These are phyloP conservation scores for Perca fluviatilis DNA, from an alignment of 2,113 vertebrate species.

Conservation along the genomic window DNA sequence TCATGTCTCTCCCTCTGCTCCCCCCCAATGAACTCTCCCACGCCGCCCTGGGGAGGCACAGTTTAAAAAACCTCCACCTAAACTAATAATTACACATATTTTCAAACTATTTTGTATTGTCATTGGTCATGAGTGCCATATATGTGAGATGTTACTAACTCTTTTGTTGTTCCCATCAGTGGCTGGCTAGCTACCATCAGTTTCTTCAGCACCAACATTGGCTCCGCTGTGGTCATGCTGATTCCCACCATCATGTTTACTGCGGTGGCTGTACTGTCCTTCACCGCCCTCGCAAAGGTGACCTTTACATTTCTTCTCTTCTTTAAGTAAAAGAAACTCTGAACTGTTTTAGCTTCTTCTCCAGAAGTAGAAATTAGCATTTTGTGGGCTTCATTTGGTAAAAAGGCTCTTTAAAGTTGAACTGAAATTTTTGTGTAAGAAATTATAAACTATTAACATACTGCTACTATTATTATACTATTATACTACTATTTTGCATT, in stretches of 20 bases:
- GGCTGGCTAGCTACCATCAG: slow-evolving; percentile 98
- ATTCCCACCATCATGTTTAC: slow-evolving; percentile 98
- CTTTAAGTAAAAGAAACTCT: neutral
- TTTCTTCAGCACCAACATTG: slow-evolving; percentile 96
- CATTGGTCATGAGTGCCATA: neutral
- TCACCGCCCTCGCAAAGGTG: slow-evolving; percentile 97
- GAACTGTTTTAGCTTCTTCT: neutral
- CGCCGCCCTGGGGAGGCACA: neutral
- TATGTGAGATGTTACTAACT: slow-evolving; percentile 11
- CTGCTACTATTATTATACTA: neutral
- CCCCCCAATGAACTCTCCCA: neutral
- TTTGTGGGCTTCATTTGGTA: neutral
- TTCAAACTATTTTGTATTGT: neutral
- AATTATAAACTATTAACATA: neutral
- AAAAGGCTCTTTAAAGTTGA: neutral
- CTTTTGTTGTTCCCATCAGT: slow-evolving; percentile 76
- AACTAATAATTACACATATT: neutral
- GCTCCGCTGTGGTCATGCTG: slow-evolving; percentile 96
- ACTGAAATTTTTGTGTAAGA: neutral
- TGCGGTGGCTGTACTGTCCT: slow-evolving; percentile 92
- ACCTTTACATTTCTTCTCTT: neutral
- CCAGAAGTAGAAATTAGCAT: neutral
- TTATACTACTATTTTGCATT: neutral
- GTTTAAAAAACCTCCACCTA: neutral
- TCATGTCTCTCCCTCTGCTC: neutral